Base-by-base conservation (phyloP, 2,888 invertebrate genomes). In the Lepidocyrtoides sp. region DNA sequence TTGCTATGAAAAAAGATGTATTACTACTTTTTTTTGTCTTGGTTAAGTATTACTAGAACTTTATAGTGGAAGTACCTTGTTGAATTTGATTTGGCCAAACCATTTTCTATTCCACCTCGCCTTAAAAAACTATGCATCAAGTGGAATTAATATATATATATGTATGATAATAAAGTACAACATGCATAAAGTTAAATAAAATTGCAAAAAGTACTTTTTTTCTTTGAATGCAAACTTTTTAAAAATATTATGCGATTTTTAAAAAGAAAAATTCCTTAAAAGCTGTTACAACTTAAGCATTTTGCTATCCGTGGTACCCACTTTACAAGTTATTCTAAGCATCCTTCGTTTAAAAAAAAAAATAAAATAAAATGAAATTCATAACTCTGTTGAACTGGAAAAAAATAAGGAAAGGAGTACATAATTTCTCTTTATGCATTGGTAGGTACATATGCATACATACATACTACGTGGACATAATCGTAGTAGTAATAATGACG, bases 401-500 rank as follows among this genome's bases (percentile, higher is more conserved):
- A 54, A n/a, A 23, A 29, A 54, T 29, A 57, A 48, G 8, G 63
- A 82, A 66, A 63, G 17, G 60, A 60, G 26, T 41, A 41, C 7
- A 20, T 10, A 23, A n/a, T 32, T 2, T 57, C 10, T 48, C 20
- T 0, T 36, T 23, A 2, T 77, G 36, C 12, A 32, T 51, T 54
- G 51, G 29, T 79, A 79, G 79, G 57, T 79, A 48, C 32, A 32
- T 66, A 32, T 54, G 54, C 12, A 48, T n/a, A 54, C 17, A n/a
- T n/a, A 54, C 54, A 10, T 48, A 48, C 26, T 29, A 63, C 32
- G 32, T 77, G 51, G 4, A 57, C 57, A 29, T 79, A 79, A 79
- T 79, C 79, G 57, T 79, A 79, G n/a, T 57, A 5, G 12, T 48
- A 3, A n/a, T 79, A 57, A 79, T 77, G 77, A 79, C 57, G 79